Evolutionary conservation across 1,140 invertebrate genomes (phyloP), one percentile per base, ranked within the genome.

Genomic region (Lordiphosa mommai): DNA sequence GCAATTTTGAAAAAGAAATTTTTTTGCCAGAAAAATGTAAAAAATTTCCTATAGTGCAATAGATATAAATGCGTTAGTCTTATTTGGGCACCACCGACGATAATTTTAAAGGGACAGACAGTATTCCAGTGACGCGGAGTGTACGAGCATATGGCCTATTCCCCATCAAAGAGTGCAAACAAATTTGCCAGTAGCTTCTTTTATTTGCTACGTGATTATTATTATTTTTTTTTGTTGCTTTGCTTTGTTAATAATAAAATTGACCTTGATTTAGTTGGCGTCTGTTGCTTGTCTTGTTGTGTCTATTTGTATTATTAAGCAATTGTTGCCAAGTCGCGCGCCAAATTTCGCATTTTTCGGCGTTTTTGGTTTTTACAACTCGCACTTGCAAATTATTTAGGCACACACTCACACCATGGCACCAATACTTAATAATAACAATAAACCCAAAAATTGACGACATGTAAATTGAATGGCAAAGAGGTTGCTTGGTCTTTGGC

Each of bases 291-390:
- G 23, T 27, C 23, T 23, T 56, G 71, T 50, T 72, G 71, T 79
- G 69, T 58, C 58, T 72, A 79, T 80, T 77, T 80, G 73, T 57
- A 64, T 65, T 73, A 77, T 79, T 77, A 69, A 40, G 74, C 74
- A 77, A 79, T 69, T 69, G 63, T 61, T 68, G 73, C 53, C 73
- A 64, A 32, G 17, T 44, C 49, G 38, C 51, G n/a, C 27, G 59
- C 57, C 51, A 49, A 17, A 51, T 72, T 72, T 63, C 61, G 66
- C 63, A 65, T 65, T 58, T 61, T 65, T 79, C 17, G 53, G 46
- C 43, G 64, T 61, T 61, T 70, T 44, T 36, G 47, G 23, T 57
- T 37, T 52, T 77, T 77, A 72, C 72, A 68, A 43, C 44, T 50
- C 52, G 50, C 57, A 41, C 38, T 51, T 14, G 66, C 43, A 32